phyloP scores from a whole-genome alignment of 1,140 invertebrate species.

The Oppia nitens region DNA sequence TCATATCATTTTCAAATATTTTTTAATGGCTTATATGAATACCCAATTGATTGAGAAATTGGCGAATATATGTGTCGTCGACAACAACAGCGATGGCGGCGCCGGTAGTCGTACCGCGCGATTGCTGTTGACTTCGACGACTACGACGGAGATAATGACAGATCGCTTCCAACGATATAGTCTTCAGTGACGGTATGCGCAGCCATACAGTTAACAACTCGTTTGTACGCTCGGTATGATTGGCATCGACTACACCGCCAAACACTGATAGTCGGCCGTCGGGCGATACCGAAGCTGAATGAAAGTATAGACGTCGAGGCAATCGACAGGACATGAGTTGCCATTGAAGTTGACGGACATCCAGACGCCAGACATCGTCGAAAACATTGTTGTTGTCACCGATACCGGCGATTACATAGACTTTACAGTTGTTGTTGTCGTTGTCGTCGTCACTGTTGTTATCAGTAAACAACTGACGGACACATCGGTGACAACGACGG shows the following conservation, averaged over 20 bases:
- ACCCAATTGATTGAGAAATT: too few species aligned
- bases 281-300: constrained; percentile 52
- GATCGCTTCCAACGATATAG: constrained; percentile 67
- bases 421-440: too few species aligned
- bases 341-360: constrained; percentile 54
- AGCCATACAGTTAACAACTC: constrained; percentile 44
- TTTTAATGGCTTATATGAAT: too few species aligned
- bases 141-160: constrained; percentile 30
- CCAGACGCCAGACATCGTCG: constrained; percentile 59
- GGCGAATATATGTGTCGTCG: too few species aligned
- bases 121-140: too few species aligned
- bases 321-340: constrained; percentile 34
- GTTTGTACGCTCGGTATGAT: constrained; percentile 23
- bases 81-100: too few species aligned
- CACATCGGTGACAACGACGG: constrained; percentile 59
- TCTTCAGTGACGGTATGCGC: constrained; percentile 59
- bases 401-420: constrained; percentile 58
- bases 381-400: constrained; percentile 40
- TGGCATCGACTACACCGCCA: constrained; percentile 29
- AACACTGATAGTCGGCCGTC: constrained; percentile 30
- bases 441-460: too few species aligned
- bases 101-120: too few species aligned
- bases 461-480: constrained; percentile 37
- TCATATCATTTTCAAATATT: too few species aligned
- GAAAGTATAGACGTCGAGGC: constrained; percentile 60